A percentile compares a stretch with the other conserved stretches of the same genome.
phyloP scores from a whole-genome alignment of 1,140 invertebrate species.

The Dysdera silvatica region DNA sequence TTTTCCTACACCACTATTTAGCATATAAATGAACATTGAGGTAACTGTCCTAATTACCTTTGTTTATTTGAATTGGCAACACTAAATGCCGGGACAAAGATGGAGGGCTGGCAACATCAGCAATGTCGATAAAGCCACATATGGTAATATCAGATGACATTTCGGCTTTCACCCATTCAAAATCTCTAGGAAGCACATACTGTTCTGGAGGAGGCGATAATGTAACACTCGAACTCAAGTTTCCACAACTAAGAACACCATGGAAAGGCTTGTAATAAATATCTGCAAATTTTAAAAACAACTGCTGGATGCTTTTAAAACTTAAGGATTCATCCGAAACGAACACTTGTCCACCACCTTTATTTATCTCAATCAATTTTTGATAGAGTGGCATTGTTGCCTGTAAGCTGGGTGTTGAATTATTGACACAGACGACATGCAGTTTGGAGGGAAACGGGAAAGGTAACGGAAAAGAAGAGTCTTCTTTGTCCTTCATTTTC shows the following conservation, averaged over 20 bases:
- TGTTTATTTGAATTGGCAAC: constrained; percentile 58
- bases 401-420: constrained; percentile 38
- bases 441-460: constrained; percentile 74
- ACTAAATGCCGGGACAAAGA: constrained; percentile 82
- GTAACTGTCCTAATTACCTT: no score
- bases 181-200: constrained; percentile 57
- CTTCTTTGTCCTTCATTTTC: constrained; percentile 25
- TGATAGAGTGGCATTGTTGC: constrained; percentile 46
- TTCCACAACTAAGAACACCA: constrained; percentile 66
- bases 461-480: constrained; percentile 55
- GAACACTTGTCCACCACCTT: constrained; percentile 56
- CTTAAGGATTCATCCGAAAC: constrained; percentile 53
- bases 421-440: constrained; percentile 59
- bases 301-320: constrained; percentile 53
- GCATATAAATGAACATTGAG: no score
- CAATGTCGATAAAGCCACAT: constrained; percentile 71
- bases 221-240: constrained; percentile 61
- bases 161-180: constrained; percentile 52
- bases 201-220: constrained; percentile 68
- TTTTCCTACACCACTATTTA: no score
- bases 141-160: constrained; percentile 62
- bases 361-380: constrained; percentile 53
- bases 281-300: constrained; percentile 66
- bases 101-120: constrained; percentile 85
- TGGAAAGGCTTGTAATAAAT: constrained; percentile 68